These are phyloP conservation scores for Parazoanthus swiftii DNA, from an alignment of 92 coral and sea anemone genomes.

Conservation along the genomic window DNA sequence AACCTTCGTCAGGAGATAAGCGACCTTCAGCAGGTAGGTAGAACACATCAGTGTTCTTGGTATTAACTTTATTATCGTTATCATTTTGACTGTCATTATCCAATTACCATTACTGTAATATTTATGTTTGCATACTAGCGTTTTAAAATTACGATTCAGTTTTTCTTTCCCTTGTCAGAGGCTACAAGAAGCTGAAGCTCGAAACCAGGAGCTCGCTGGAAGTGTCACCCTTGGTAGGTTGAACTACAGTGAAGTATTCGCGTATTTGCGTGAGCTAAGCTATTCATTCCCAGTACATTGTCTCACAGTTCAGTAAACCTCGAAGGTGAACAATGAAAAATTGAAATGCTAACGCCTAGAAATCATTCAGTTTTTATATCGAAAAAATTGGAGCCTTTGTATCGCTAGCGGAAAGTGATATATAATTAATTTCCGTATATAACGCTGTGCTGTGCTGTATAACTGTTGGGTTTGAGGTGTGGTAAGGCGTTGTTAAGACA, in stretches of 20 bases:
- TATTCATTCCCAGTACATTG: not conserved
- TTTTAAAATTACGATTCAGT: not conserved
- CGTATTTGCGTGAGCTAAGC: not conserved
- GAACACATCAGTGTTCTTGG: too few relatives aligned
- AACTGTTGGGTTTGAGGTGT: too few relatives aligned
- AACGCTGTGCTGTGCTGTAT: too few relatives aligned
- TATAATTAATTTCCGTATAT: too few relatives aligned
- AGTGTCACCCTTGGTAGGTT: conserved; percentile 88
- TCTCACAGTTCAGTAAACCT: not conserved
- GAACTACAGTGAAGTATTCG: not conserved
- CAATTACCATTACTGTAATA: not conserved
- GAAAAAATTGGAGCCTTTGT: too few relatives aligned
- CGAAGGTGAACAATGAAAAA: too few relatives aligned
- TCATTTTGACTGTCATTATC: not conserved
- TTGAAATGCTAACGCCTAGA: too few relatives aligned
- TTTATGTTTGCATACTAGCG: not conserved
- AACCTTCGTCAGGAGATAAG: conserved; percentile 90
- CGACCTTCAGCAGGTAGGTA: conserved; percentile 83
- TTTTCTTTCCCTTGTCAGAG: conserved; percentile 58
- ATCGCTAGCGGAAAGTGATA: too few relatives aligned
- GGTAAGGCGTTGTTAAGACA: too few relatives aligned
- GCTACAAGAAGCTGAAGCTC: conserved; percentile 90
- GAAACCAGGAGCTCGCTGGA: conserved; percentile 90
- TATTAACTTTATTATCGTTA: not conserved
- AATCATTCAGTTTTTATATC: too few relatives aligned